Evolutionary conservation across 1,140 invertebrate species (phyloP).

Genomic region (Eurosta solidaginis): DNA sequence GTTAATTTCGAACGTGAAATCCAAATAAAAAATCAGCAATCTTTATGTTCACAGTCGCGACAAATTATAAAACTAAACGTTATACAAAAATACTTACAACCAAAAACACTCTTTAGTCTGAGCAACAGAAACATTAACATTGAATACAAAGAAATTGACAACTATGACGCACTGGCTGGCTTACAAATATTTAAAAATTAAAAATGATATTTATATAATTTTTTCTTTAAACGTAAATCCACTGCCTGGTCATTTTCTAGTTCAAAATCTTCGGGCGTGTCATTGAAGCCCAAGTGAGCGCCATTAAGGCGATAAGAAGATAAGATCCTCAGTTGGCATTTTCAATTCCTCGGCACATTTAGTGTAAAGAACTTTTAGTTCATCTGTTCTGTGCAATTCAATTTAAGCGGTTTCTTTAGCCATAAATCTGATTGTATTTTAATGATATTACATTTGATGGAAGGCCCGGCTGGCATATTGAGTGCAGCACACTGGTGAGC

Average conservation of each 20-base stretch:
- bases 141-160: too few relatives aligned
- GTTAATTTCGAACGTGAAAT: conserved; percentile 71
- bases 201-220: conserved; percentile 67
- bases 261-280: too few relatives aligned
- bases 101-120: too few relatives aligned
- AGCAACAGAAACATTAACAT: too few relatives aligned
- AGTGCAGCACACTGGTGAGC: conserved; percentile 90
- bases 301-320: conserved; percentile 71
- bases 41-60: too few relatives aligned
- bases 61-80: too few relatives aligned
- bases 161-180: too few relatives aligned
- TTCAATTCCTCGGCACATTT: too few relatives aligned
- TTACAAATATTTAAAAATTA: conserved; percentile 79
- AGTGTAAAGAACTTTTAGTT: conserved; percentile 60
- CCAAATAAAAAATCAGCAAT: conserved; percentile 74
- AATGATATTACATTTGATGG: conserved; percentile 83
- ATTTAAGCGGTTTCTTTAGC: conserved; percentile 38
- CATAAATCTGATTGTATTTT: conserved; percentile 66
- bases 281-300: conserved; percentile 80
- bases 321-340: conserved; percentile 78
- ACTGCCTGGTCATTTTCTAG: too few relatives aligned
- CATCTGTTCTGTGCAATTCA: conserved; percentile 38
- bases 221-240: too few relatives aligned
- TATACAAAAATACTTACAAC: too few relatives aligned
- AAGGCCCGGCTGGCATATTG: conserved; percentile 93